phyloP scores from a whole-genome alignment of 2,888 invertebrate species.

The Clanis bilineata region DNA sequence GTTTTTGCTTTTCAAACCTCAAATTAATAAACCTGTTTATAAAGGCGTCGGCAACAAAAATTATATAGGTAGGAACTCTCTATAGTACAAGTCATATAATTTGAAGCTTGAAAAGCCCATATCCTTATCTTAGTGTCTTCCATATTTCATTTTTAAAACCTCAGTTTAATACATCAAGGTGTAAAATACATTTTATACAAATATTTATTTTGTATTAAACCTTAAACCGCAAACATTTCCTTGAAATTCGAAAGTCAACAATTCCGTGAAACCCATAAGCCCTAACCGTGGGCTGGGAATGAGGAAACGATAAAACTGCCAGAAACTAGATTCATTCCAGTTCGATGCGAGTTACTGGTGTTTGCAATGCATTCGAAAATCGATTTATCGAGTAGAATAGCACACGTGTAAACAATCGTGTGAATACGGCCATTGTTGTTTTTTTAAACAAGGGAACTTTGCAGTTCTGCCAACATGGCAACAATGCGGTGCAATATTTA shows the following conservation, averaged over 20 bases:
- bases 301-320: slow-evolving; percentile 4
- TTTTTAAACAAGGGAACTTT: slow-evolving; percentile 12
- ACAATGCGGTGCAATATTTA: slow-evolving; percentile 5
- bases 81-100: too few relatives aligned
- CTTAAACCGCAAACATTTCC: too few relatives aligned
- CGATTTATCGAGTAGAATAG: neutral
- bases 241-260: neutral
- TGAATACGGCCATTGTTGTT: slow-evolving; percentile 16
- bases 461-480: neutral
- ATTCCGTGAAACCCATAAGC: neutral
- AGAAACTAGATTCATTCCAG: slow-evolving; percentile 11
- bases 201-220: too few relatives aligned
- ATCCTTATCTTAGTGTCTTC: too few relatives aligned
- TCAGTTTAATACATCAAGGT: too few relatives aligned
- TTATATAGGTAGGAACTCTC: too few relatives aligned
- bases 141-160: too few relatives aligned
- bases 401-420: slow-evolving; percentile 15
- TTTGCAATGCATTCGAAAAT: slow-evolving; percentile 13
- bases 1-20: too few relatives aligned
- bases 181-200: too few relatives aligned
- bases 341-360: neutral
- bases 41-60: too few relatives aligned
- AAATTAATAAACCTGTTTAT: too few relatives aligned
- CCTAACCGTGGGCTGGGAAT: neutral
- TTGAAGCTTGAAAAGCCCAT: too few relatives aligned